A percentile compares a stretch with the other conserved stretches of the same genome.
phyloP scores from a whole-genome alignment of 2,797 vertebrate species.

The Gallinago solitaria region DNA sequence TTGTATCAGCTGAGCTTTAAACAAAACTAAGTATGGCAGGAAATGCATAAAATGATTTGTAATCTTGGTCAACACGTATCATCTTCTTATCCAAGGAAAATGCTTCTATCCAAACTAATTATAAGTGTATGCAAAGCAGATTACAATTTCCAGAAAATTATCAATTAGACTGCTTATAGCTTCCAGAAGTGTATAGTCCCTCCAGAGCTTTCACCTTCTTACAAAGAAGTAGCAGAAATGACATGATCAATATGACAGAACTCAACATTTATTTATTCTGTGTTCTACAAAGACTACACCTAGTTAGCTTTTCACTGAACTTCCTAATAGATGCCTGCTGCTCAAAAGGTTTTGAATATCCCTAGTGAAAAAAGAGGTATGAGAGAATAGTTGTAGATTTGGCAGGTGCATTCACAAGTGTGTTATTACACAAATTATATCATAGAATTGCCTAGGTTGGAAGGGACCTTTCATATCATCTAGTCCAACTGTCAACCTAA shows the following conservation, averaged over 20 bases:
- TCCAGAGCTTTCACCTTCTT: background rate
- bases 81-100: background rate
- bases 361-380: background rate
- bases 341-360: background rate
- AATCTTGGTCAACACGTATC: background rate
- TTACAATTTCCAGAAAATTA: background rate
- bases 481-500: no score
- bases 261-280: background rate
- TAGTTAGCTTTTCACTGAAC: background rate
- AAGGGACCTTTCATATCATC: no score
- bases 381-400: background rate
- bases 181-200: background rate
- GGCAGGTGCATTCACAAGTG: background rate
- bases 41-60: background rate
- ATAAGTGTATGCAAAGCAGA: background rate
- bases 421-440: background rate
- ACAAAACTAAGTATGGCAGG: background rate
- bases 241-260: background rate
- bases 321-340: background rate
- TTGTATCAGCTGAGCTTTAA: background rate
- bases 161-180: background rate
- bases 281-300: background rate
- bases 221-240: background rate
- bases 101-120: background rate
- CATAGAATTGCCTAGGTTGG: no score